These are phyloP conservation scores for Lamellibrachia satsuma DNA, from an alignment of 2,888 invertebrate genomes.

Conservation along the genomic window DNA sequence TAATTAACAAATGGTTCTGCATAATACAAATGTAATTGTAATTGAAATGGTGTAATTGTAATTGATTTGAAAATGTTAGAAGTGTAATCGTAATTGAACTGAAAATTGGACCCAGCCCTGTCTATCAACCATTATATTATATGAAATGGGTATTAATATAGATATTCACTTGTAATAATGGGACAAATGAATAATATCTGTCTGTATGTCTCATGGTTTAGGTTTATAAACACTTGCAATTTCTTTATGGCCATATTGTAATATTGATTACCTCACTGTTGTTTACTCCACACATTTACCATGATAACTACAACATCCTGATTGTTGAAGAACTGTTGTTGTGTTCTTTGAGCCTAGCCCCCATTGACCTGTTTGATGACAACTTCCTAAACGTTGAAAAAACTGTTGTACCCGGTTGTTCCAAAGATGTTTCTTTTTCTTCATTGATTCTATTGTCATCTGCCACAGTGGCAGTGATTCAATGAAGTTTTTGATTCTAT, in stretches of 20 bases:
- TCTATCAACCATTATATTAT: background rate
- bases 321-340: background rate
- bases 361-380: background rate
- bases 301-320: background rate
- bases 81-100: no score
- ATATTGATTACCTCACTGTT: background rate
- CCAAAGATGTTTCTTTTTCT: background rate
- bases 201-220: background rate
- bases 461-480: background rate
- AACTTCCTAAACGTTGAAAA: background rate
- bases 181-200: background rate
- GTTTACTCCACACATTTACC: background rate
- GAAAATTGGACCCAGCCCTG: background rate
- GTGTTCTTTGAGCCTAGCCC: no score
- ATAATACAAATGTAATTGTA: no score
- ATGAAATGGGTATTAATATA: background rate
- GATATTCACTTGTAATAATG: background rate
- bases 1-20: no score
- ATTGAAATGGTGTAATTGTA: no score
- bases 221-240: background rate
- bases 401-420: background rate
- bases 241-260: background rate
- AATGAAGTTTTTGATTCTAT: background rate
- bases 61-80: no score
- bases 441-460: background rate